phyloP scores from a whole-genome alignment of 2,888 invertebrate genomes.

The Agriotes lineatus region DNA sequence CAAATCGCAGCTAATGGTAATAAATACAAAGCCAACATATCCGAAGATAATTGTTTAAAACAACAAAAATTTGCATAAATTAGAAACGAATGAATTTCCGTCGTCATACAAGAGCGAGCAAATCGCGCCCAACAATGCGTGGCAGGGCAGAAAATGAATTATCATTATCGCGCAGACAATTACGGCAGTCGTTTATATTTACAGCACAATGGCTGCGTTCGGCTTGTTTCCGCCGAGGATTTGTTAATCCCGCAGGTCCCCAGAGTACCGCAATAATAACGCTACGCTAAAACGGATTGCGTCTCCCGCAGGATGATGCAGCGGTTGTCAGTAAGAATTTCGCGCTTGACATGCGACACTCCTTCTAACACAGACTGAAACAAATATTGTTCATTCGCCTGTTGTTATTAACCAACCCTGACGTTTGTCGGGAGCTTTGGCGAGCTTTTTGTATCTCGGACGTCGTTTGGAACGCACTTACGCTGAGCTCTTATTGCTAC shows the following conservation, averaged over 20 bases:
- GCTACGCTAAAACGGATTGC: slow-evolving; percentile 45
- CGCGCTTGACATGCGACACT: slow-evolving; percentile 58
- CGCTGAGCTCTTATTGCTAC: background rate
- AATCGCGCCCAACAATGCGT: slow-evolving; percentile 33
- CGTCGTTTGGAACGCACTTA: background rate
- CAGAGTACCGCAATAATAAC: slow-evolving; percentile 48
- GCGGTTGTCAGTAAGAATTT: slow-evolving; percentile 58
- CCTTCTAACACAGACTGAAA: slow-evolving; percentile 56
- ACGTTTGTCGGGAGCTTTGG: slow-evolving; percentile 41
- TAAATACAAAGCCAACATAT: slow-evolving; percentile 38
- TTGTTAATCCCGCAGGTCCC: slow-evolving; percentile 43
- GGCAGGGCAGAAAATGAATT: slow-evolving; percentile 25
- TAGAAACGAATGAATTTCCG: slow-evolving; percentile 31
- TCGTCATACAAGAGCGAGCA: slow-evolving; percentile 32
- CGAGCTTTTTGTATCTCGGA: slow-evolving; percentile 18
- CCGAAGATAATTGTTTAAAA: slow-evolving; percentile 43
- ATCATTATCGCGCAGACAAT: slow-evolving; percentile 24
- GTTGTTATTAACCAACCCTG: slow-evolving; percentile 54
- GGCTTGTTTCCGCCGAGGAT: slow-evolving; percentile 17
- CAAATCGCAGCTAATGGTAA: slow-evolving; percentile 16
- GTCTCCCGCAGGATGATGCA: slow-evolving; percentile 51
- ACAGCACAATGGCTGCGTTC: slow-evolving; percentile 15
- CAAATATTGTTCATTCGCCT: slow-evolving; percentile 58
- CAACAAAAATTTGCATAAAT: slow-evolving; percentile 39
- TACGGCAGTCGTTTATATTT: slow-evolving; percentile 23